Percentiles rank a stretch among this genome's conserved stretches.
Conservation (phyloP, 2,113 vertebrate species). For the Paedocypris sp. region DNA sequence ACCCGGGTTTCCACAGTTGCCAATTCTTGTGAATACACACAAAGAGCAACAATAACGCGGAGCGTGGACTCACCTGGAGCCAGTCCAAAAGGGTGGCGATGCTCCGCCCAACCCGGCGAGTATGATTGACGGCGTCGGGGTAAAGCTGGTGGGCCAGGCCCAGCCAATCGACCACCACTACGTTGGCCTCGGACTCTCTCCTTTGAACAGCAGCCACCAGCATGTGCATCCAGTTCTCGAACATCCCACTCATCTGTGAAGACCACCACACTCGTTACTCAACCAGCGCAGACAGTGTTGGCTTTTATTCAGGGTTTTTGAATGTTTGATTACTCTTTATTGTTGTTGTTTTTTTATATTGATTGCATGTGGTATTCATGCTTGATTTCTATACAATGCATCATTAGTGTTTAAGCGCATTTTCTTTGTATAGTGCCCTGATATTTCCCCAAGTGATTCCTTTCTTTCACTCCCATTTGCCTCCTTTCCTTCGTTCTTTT, state of each 20-base stretch:
- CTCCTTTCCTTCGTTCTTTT: too few species aligned
- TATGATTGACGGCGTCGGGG: constrained; percentile 77
- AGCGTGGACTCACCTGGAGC: constrained; percentile 67
- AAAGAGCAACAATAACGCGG: not conserved
- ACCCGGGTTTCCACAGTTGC: not conserved
- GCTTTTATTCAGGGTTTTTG: too few species aligned
- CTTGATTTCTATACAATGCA: too few species aligned
- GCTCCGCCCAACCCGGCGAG: constrained; percentile 58
- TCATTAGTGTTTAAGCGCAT: too few species aligned
- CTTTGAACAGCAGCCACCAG: constrained; percentile 72
- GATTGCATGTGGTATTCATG: too few species aligned
- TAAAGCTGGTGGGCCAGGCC: constrained; percentile 79
- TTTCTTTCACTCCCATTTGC: too few species aligned
- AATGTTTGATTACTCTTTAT: too few species aligned
- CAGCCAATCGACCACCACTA: constrained; percentile 86
- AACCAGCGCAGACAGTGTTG: not conserved
- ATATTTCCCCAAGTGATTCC: too few species aligned
- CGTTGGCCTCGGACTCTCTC: constrained; percentile 73
- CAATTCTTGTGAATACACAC: constrained; percentile 22
- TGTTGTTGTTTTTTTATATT: too few species aligned
- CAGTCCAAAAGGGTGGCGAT: constrained; percentile 75
- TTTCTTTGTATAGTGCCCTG: too few species aligned
- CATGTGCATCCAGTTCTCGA: constrained; percentile 76
- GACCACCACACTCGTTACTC: not conserved
- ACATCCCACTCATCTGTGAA: constrained; percentile 76